A percentile compares a stretch with the other conserved stretches of the same genome.
Conservation (phyloP, 2,113 vertebrate genomes). For the Sus scrofa region DNA sequence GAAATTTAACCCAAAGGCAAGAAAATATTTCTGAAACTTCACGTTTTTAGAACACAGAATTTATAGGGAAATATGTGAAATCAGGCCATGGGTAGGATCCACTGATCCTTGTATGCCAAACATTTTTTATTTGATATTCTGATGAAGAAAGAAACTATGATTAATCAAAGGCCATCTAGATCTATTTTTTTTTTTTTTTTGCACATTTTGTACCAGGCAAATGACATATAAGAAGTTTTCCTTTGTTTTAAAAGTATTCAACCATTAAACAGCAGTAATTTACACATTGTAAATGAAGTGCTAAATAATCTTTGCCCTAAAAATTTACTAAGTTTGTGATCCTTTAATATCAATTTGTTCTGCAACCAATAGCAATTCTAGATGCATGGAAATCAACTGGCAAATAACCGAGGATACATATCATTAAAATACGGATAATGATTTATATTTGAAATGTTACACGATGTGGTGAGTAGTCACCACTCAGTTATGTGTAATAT, state of each 20-base stretch:
- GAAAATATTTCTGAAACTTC: neutral
- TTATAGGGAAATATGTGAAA: neutral
- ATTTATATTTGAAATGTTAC: neutral
- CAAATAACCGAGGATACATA: neutral
- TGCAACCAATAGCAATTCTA: neutral
- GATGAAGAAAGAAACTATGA: neutral
- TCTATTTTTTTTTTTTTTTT: neutral
- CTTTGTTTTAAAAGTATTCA: neutral
- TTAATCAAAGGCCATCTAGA: neutral
- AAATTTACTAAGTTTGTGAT: neutral
- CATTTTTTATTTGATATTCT: neutral
- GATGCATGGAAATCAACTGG: neutral
- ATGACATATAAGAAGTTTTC: neutral
- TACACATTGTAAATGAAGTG: neutral
- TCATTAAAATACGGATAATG: constrained; percentile 10
- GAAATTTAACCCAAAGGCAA: neutral
- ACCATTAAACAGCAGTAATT: neutral
- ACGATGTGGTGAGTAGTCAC: neutral
- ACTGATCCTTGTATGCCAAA: neutral
- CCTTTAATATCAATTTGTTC: neutral
- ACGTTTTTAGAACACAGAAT: neutral
- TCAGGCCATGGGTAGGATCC: neutral
- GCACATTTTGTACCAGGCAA: neutral
- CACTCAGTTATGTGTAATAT: neutral
- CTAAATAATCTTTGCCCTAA: neutral